Percentiles rank a stretch among this genome's conserved stretches.
Conservation (phyloP, 2,888 invertebrate genomes). For the Camponotus fellah region DNA sequence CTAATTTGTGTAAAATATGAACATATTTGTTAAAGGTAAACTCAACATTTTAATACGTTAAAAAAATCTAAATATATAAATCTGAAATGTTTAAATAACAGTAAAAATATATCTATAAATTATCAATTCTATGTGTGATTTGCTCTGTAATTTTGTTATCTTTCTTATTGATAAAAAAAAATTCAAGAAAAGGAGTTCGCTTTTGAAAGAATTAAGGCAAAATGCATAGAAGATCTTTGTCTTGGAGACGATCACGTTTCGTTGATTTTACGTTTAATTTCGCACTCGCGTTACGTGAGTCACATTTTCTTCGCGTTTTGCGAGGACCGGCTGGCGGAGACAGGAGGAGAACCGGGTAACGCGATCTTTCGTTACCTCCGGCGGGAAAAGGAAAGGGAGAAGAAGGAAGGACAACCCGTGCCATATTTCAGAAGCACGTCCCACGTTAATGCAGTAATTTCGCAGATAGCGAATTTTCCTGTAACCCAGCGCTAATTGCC, state of each 20-base stretch:
- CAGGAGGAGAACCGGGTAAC: slow-evolving; percentile 28
- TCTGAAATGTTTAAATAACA: not conserved
- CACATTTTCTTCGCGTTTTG: slow-evolving; percentile 58
- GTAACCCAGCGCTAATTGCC: slow-evolving; percentile 69
- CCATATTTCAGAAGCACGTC: slow-evolving; percentile 71
- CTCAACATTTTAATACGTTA: not conserved
- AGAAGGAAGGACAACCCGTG: slow-evolving; percentile 30
- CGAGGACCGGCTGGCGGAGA: slow-evolving; percentile 45
- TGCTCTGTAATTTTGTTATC: not conserved
- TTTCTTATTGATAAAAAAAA: slow-evolving; percentile 3
- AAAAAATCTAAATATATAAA: not conserved
- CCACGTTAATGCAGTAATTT: slow-evolving; percentile 74
- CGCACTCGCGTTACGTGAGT: slow-evolving; percentile 62
- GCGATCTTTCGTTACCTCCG: slow-evolving; percentile 43
- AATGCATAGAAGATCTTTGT: slow-evolving; percentile 24
- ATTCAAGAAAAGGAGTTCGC: not conserved
- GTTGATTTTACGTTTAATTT: slow-evolving; percentile 71
- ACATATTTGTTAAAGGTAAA: not conserved
- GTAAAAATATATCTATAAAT: not conserved
- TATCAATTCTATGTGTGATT: not conserved
- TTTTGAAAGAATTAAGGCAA: not conserved
- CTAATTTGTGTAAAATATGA: not conserved
- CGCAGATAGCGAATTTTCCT: slow-evolving; percentile 72
- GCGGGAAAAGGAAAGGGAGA: not conserved
- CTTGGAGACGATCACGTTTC: slow-evolving; percentile 60